Conservation (phyloP, 2,888 invertebrate genomes). For the Plebejus melissa region DNA sequence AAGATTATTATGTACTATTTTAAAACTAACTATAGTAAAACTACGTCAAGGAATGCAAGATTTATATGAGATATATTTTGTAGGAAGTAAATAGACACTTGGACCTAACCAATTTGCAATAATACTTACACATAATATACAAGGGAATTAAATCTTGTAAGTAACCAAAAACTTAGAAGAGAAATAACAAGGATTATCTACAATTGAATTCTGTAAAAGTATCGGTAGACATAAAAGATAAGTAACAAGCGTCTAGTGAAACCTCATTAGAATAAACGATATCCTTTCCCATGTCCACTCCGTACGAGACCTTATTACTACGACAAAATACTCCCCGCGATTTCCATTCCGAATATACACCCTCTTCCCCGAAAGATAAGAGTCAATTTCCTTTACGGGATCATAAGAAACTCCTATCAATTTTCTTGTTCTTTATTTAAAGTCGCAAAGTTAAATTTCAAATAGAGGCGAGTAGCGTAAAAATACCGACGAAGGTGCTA, state of each 20-base stretch:
- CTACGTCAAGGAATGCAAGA: too few species aligned
- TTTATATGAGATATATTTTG: too few species aligned
- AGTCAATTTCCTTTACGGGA: constrained; percentile 43
- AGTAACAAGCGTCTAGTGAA: constrained; percentile 55
- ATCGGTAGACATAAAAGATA: constrained; percentile 37
- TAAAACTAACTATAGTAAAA: too few species aligned
- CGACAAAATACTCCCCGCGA: constrained; percentile 76
- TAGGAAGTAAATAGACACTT: too few species aligned
- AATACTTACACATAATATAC: too few species aligned
- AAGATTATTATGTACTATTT: too few species aligned
- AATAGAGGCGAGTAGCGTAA: constrained; percentile 7
- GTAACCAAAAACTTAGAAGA: not conserved
- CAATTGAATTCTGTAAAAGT: constrained; percentile 26
- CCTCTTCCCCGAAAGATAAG: constrained; percentile 44
- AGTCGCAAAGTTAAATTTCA: constrained; percentile 32
- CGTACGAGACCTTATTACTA: constrained; percentile 74
- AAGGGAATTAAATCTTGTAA: not conserved
- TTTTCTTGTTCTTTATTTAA: constrained; percentile 36
- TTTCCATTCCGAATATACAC: constrained; percentile 45
- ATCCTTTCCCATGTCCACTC: constrained; percentile 77
- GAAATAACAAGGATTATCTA: constrained; percentile 19
- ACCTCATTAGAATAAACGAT: constrained; percentile 79
- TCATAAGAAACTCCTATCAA: constrained; percentile 31
- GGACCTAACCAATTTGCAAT: too few species aligned
- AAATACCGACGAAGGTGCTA: constrained; percentile 8